These are phyloP conservation scores for Neoitamus cyanurus DNA, from an alignment of 2,888 invertebrate species.

Conservation along the genomic window DNA sequence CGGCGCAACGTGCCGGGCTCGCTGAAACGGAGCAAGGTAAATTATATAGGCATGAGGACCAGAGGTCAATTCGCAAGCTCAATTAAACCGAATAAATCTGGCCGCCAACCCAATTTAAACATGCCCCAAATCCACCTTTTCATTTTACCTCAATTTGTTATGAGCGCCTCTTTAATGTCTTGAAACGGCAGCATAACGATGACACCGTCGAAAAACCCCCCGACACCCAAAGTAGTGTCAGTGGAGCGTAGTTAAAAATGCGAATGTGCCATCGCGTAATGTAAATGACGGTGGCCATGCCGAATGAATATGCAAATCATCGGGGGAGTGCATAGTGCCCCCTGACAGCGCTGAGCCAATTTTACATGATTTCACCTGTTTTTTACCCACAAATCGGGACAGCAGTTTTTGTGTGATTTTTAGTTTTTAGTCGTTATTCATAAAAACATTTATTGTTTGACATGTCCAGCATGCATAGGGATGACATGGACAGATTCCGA, in stretches of 20 bases:
- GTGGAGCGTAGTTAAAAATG: not conserved
- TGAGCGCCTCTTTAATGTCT: not conserved
- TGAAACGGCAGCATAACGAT: not conserved
- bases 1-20: not conserved
- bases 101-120: not conserved
- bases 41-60: not conserved
- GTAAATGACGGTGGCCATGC: not conserved
- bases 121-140: not conserved
- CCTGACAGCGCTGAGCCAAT: not conserved
- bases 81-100: not conserved
- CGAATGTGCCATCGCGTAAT: not conserved
- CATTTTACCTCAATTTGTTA: not conserved
- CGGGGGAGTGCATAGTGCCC: not conserved
- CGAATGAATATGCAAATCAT: not conserved
- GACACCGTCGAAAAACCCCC: not conserved
- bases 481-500: not conserved
- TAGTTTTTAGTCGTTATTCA: not conserved
- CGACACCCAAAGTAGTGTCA: not conserved
- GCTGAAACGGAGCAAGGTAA: not conserved
- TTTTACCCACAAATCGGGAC: not conserved
- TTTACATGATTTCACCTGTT: not conserved
- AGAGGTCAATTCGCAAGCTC: not conserved
- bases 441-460: not conserved
- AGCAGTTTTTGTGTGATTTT: not conserved
- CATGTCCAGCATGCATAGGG: not conserved